Evolutionary conservation across 2,888 invertebrate species (phyloP).

Genomic region (Drosophila merina): DNA sequence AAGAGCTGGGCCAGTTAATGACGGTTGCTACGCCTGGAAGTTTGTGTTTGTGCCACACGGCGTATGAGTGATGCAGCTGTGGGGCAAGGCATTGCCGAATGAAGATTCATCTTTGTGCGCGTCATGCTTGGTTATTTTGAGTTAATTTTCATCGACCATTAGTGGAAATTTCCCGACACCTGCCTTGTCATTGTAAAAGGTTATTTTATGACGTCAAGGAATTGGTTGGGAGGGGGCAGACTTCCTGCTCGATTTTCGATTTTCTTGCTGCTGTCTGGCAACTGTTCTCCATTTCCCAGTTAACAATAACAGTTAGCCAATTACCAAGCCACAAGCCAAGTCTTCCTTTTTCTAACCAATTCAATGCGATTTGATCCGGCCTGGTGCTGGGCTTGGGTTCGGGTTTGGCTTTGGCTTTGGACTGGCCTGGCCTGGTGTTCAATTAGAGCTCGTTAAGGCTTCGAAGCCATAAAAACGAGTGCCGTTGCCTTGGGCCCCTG

Average conservation of each 20-base stretch:
- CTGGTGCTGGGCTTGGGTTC: slow-evolving; percentile 4
- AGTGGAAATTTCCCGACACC: slow-evolving; percentile 11
- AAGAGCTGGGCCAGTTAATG: slow-evolving; percentile 52
- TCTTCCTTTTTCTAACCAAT: slow-evolving; percentile 11
- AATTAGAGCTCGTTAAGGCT: slow-evolving; percentile 70
- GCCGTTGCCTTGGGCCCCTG: slow-evolving; percentile 21
- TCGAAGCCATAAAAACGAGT: slow-evolving; percentile 69
- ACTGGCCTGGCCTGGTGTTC: slow-evolving; percentile 50
- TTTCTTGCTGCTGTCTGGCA: slow-evolving; percentile 5
- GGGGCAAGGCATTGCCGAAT: background rate
- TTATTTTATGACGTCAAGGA: slow-evolving; percentile 27
- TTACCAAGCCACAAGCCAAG: slow-evolving; percentile 59
- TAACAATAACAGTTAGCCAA: slow-evolving; percentile 74
- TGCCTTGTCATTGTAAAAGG: slow-evolving; percentile 33
- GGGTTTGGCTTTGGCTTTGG: background rate
- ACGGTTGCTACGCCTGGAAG: slow-evolving; percentile 40
- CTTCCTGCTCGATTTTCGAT: background rate
- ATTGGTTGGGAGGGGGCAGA: slow-evolving; percentile 14
- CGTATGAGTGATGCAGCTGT: slow-evolving; percentile 32
- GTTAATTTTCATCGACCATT: slow-evolving; percentile 21
- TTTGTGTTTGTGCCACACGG: slow-evolving; percentile 18
- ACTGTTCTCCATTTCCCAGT: slow-evolving; percentile 46
- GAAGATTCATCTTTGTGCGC: slow-evolving; percentile 5
- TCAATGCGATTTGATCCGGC: background rate
- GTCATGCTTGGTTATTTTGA: slow-evolving; percentile 33